Base-by-base conservation (phyloP, 2,888 invertebrate genomes). In the Dinocampus coccinellae region DNA sequence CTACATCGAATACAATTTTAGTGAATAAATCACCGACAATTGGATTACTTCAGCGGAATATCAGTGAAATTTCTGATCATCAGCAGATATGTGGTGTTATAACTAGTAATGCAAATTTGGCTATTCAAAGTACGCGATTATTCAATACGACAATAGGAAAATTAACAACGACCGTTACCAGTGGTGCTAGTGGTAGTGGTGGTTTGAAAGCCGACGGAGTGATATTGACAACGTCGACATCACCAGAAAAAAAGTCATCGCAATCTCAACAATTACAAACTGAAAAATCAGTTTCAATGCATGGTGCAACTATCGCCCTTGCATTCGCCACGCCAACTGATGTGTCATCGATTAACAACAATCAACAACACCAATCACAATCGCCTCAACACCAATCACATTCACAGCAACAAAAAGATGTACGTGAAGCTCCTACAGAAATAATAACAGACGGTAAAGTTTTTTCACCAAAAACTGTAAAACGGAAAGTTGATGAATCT, bases 61-160 rank as follows among this genome's bases (percentile, higher is more conserved):
- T 85, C 29, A 78, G 73, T 20, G 86, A 86, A 22, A 76, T 82
- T 3, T 52, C 76, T 1, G 85, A 84, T 11, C 79, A 47, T 57
- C 85, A 84, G 52, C 85, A 85, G 57, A 82, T 86, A 24, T 87
- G 87, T 69, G 84, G 87, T 0, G 87, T 87, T 0, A 87, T 87
- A 39, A 84, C 87, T 10, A 87, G 85, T 73, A 87, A 85, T 76
- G 84, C 86, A 0, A 86, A 83, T 75, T 63, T 85, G n/a, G 73
- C 80, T 9, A 77, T 82, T 7, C 85, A 86, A 52, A 76, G 82
- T 1, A 80, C 87, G 36, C 80, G 87, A 65, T 72, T 87, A 20
- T 85, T 84, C 62, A 87, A 85, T 60, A 85, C 87, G 3, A 79
- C 84, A 11, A 83, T 85, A 47, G 82, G 83, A 3, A 86, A 86